These are phyloP conservation scores for Brenthis daphne DNA, from an alignment of 2,888 invertebrate genomes.

Conservation along the genomic window DNA sequence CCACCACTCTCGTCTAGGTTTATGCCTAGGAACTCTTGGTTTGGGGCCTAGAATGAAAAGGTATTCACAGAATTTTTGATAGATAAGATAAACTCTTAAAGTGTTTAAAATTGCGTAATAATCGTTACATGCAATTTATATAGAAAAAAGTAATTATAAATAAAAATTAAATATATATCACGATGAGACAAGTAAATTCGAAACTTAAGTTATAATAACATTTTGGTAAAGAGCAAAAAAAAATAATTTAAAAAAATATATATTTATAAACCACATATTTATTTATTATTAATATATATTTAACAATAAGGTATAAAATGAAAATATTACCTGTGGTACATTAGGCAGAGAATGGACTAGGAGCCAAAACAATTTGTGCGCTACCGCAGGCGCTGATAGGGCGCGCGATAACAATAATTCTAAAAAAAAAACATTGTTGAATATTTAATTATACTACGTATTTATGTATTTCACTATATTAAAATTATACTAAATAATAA, in stretches of 20 bases:
- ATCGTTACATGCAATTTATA: too few species aligned
- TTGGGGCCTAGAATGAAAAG: constrained; percentile 54
- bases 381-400: constrained; percentile 92
- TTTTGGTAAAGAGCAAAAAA: too few species aligned
- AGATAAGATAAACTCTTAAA: too few species aligned
- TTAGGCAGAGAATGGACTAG: constrained; percentile 92
- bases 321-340: constrained; percentile 86
- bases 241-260: too few species aligned
- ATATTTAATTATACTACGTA: too few species aligned
- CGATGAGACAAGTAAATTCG: too few species aligned
- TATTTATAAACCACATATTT: not conserved
- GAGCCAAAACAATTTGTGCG: constrained; percentile 97
- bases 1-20: constrained; percentile 64
- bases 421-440: constrained; percentile 44
- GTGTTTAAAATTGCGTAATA: too few species aligned
- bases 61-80: too few species aligned
- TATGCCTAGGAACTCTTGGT: constrained; percentile 75
- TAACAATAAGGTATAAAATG: constrained; percentile 24
- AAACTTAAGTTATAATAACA: too few species aligned
- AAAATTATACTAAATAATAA: not conserved
- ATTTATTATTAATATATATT: not conserved
- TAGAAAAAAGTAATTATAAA: too few species aligned
- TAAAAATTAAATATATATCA: too few species aligned
- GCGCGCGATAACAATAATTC: constrained; percentile 85
- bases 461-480: too few species aligned